Conservation (phyloP, 2,113 vertebrate genomes). For the Paradoxurus hermaphroditus region DNA sequence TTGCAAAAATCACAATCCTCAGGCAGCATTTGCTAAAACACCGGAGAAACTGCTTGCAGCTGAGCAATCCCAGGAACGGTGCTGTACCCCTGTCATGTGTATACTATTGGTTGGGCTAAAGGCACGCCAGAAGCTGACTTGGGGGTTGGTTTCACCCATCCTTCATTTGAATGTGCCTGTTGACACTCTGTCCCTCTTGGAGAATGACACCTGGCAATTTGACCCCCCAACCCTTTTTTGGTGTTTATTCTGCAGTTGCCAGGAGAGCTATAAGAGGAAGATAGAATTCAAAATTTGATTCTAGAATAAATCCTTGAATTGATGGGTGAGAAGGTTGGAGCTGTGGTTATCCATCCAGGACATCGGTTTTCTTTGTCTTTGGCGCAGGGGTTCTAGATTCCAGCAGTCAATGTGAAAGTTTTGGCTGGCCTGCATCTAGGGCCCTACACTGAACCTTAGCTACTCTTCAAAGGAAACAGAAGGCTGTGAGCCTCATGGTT, state of each 20-base stretch:
- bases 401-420: background rate
- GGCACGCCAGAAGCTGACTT: background rate
- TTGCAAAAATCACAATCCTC: background rate
- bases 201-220: background rate
- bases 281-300: background rate
- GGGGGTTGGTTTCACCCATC: background rate
- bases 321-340: background rate
- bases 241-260: slow-evolving; percentile 23
- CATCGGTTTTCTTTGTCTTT: slow-evolving; percentile 31
- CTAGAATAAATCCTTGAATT: background rate
- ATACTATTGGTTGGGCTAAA: background rate
- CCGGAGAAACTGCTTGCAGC: background rate
- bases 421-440: background rate
- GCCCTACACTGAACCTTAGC: background rate
- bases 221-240: background rate
- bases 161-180: background rate
- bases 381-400: background rate
- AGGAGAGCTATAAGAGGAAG: background rate
- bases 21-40: background rate
- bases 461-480: background rate
- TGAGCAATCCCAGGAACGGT: background rate
- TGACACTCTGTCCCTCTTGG: background rate
- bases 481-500: background rate
- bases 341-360: background rate
- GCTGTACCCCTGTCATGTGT: background rate